A percentile compares a stretch with the other conserved stretches of the same genome.
These are phyloP conservation scores for Theocolax elegans DNA, from an alignment of 1,140 invertebrate species.

Conservation along the genomic window DNA sequence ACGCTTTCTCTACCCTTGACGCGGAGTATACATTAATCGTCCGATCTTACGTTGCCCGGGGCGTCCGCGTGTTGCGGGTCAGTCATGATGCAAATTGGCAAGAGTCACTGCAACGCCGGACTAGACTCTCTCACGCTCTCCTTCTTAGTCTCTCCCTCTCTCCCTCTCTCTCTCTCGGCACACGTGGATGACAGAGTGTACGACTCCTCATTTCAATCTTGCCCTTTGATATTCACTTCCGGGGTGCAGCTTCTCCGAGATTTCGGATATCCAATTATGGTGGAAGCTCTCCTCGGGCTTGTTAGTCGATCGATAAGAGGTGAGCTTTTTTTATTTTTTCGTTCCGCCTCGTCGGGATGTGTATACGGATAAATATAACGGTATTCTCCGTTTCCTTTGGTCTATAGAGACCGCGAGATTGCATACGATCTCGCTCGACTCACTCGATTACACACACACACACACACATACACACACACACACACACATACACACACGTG, in stretches of 20 bases:
- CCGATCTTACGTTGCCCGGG: neutral
- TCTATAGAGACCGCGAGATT: no score
- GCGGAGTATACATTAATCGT: neutral
- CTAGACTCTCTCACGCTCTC: conserved; percentile 6
- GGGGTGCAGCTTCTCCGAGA: conserved; percentile 41
- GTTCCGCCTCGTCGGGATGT: no score
- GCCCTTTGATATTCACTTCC: neutral
- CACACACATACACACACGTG: no score
- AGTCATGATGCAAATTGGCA: conserved; percentile 15
- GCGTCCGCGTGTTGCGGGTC: neutral
- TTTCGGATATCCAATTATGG: conserved; percentile 50
- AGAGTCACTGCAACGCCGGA: neutral
- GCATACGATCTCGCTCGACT: no score
- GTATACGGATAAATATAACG: conserved; percentile 40
- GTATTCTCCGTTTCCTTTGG: no score
- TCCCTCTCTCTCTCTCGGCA: no score
- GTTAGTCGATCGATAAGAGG: neutral
- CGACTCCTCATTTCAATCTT: neutral
- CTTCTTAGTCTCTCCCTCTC: conserved; percentile 12
- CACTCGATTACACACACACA: no score
- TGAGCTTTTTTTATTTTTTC: no score
- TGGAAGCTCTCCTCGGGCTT: conserved; percentile 27
- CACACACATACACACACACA: no score
- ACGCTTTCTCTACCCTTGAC: no score
- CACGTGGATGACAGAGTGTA: no score